Percentiles rank a stretch among this genome's conserved stretches.
These are phyloP conservation scores for Ferdinandea cuprea DNA, from an alignment of 2,888 invertebrate species.

Conservation along the genomic window DNA sequence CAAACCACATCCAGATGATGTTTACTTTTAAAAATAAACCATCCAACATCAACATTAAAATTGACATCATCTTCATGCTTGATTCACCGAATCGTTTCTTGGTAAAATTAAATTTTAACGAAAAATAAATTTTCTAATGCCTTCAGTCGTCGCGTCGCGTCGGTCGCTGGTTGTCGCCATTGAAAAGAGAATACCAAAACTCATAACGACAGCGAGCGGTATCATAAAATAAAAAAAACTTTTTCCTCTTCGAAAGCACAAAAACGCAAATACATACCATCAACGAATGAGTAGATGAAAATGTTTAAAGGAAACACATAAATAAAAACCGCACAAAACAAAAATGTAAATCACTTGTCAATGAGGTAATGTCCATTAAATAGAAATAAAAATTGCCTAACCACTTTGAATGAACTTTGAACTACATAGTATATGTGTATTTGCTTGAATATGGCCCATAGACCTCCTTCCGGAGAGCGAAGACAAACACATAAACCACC, in stretches of 20 bases:
- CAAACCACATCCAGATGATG: not conserved
- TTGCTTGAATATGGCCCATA: conserved; percentile 1
- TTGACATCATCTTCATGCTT: conserved; percentile 52
- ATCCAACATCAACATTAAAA: conserved; percentile 27
- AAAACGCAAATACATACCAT: conserved; percentile 6
- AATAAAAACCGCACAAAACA: conserved; percentile 38
- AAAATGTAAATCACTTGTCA: conserved; percentile 50
- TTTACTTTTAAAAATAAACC: conserved; percentile 17
- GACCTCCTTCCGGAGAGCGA: not conserved
- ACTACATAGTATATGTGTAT: too few relatives aligned
- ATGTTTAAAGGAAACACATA: conserved; percentile 13
- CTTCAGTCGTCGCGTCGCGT: not conserved
- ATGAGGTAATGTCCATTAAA: conserved; percentile 50
- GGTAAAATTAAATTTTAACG: conserved; percentile 1
- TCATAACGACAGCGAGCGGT: not conserved
- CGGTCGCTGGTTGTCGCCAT: not conserved
- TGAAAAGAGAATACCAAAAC: conserved; percentile 1
- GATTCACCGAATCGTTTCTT: not conserved
- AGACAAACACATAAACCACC: too few relatives aligned
- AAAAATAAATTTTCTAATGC: conserved; percentile 2
- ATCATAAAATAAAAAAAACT: conserved; percentile 28
- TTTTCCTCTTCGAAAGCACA: conserved; percentile 16
- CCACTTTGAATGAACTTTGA: conserved; percentile 39
- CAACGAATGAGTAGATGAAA: too few relatives aligned
- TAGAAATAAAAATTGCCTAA: conserved; percentile 43